Conservation (phyloP, 2,797 vertebrate genomes). For the Lepilemur ruficaudatus region DNA sequence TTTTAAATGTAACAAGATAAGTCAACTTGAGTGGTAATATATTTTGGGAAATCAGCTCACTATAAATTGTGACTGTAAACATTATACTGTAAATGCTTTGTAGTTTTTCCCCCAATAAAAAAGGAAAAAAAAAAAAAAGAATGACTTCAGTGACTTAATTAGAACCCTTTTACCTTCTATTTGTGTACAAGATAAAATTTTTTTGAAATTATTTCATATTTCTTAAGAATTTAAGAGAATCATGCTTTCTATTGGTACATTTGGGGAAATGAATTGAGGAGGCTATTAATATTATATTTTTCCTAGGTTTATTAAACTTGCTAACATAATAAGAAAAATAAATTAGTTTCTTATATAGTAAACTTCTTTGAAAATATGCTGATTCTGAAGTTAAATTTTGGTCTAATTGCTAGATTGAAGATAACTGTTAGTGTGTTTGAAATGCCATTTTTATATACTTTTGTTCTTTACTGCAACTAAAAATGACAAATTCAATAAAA, state of each 20-base stretch:
- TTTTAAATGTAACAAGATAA: no score
- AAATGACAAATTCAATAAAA: conserved; percentile 20
- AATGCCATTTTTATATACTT: conserved; percentile 5
- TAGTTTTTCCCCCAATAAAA: no score
- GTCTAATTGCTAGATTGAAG: neutral
- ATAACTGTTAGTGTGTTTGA: neutral
- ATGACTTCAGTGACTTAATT: neutral
- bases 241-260: neutral
- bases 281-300: neutral
- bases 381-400: neutral
- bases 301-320: neutral
- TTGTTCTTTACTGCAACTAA: neutral
- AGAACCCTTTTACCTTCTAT: neutral
- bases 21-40: no score
- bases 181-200: neutral
- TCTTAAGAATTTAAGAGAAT: conserved; percentile 23
- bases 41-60: no score
- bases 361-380: conserved; percentile 23
- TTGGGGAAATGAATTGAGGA: neutral
- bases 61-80: no score
- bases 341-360: neutral
- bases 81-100: no score
- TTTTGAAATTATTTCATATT: neutral
- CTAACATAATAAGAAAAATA: neutral
- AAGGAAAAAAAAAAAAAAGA: no score